A percentile compares a stretch with the other conserved stretches of the same genome.
Conservation (phyloP, 2,113 vertebrate genomes). For the Dipodomys merriami region DNA sequence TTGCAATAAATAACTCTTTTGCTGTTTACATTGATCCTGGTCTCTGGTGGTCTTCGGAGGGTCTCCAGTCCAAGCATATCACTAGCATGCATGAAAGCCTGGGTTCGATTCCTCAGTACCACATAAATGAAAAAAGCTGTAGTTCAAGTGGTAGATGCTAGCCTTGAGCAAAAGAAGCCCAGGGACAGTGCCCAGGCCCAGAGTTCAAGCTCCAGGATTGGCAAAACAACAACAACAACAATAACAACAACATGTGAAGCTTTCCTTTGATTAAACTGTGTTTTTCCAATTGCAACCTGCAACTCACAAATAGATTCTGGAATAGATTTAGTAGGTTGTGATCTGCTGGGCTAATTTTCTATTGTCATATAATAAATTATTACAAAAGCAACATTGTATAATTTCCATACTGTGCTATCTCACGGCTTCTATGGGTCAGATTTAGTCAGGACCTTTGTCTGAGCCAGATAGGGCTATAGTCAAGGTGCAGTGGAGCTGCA, state of each 20-base stretch:
- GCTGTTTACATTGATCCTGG: too few species aligned
- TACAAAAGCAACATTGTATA: not conserved
- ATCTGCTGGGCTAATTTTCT: not conserved
- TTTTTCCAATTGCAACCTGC: not conserved
- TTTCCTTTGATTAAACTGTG: not conserved
- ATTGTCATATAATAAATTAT: not conserved
- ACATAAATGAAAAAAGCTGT: too few species aligned
- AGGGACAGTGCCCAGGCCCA: too few species aligned
- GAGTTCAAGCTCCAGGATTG: too few species aligned
- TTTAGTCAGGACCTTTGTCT: not conserved
- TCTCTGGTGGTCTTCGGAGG: too few species aligned
- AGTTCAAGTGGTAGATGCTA: too few species aligned
- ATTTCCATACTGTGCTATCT: not conserved
- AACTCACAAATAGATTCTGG: not conserved
- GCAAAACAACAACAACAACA: too few species aligned
- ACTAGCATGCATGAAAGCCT: too few species aligned
- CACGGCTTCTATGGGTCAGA: not conserved
- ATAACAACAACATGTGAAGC: not conserved
- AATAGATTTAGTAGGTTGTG: not conserved
- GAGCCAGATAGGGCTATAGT: not conserved
- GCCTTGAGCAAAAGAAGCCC: too few species aligned
- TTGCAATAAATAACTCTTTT: too few species aligned
- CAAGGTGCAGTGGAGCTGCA: not conserved
- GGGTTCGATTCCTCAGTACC: too few species aligned
- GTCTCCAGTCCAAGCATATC: too few species aligned